Evolutionary conservation across 2,113 vertebrate genomes (phyloP).

Genomic region (Zapornia atra): DNA sequence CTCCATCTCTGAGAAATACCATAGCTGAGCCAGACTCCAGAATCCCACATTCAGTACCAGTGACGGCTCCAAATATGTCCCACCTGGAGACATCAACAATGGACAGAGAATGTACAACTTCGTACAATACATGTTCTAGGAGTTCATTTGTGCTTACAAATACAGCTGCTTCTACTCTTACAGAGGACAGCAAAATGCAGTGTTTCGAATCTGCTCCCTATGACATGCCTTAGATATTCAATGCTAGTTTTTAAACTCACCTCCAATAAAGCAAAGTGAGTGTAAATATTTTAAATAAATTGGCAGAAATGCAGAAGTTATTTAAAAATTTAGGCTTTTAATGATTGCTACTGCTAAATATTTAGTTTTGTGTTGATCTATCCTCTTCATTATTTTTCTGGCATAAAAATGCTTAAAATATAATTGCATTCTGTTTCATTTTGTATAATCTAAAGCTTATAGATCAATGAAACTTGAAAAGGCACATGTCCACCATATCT

Average conservation of each 20-base stretch:
- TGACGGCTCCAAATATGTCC: conserved; percentile 88
- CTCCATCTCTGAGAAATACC: conserved; percentile 89
- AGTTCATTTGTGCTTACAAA: background rate
- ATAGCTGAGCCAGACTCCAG: conserved; percentile 90
- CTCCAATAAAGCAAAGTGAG: background rate
- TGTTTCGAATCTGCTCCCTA: background rate
- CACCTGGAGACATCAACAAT: conserved; percentile 75
- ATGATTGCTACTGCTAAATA: background rate
- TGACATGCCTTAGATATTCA: background rate
- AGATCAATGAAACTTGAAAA: conserved; percentile 30
- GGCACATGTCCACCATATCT: background rate
- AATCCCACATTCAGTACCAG: conserved; percentile 90
- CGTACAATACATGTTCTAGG: background rate
- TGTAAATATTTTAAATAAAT: background rate
- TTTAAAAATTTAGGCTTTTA: background rate
- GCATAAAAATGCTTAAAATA: background rate
- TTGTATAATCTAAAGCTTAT: background rate
- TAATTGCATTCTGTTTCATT: background rate
- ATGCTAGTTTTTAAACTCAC: background rate
- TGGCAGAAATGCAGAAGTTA: background rate
- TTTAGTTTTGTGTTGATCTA: background rate
- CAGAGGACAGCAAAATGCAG: background rate
- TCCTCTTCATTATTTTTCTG: background rate
- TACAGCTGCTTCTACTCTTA: background rate
- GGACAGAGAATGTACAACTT: background rate